Evolutionary conservation across 2,888 invertebrate genomes (phyloP).

Genomic region (Phengaris arion): DNA sequence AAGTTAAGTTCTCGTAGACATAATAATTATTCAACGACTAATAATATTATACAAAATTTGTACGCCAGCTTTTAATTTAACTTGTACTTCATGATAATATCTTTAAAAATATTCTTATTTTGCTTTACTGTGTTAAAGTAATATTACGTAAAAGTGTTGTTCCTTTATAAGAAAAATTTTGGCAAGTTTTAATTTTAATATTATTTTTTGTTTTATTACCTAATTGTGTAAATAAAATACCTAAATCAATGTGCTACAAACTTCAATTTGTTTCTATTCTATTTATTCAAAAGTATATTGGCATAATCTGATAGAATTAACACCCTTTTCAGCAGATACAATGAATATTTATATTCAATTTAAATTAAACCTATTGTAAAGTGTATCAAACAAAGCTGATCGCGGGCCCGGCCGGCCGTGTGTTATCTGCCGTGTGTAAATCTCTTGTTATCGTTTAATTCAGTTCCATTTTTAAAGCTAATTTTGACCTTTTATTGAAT

Average conservation of each 20-base stretch:
- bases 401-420: not conserved
- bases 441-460: slow-evolving; percentile 8
- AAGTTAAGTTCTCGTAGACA: too few species aligned
- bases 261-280: not conserved
- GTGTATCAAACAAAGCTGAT: slow-evolving; percentile 15
- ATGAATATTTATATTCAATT: slow-evolving; percentile 23
- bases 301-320: not conserved
- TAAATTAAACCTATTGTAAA: slow-evolving; percentile 24
- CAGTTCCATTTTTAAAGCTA: slow-evolving; percentile 1
- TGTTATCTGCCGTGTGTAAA: not conserved
- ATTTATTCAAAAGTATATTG: not conserved
- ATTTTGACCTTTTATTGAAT: slow-evolving; percentile 1
- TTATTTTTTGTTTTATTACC: too few species aligned
- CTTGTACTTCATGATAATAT: not conserved
- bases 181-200: not conserved
- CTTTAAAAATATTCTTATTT: not conserved
- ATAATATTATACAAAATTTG: too few species aligned
- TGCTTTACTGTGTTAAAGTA: not conserved
- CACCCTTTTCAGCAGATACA: not conserved
- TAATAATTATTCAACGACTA: too few species aligned
- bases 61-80: too few species aligned
- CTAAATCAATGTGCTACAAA: too few species aligned
- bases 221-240: too few species aligned
- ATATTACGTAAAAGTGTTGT: not conserved
- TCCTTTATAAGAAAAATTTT: not conserved